Conservation (phyloP, 2,888 invertebrate genomes). For the Mimumesa dahlbomi region DNA sequence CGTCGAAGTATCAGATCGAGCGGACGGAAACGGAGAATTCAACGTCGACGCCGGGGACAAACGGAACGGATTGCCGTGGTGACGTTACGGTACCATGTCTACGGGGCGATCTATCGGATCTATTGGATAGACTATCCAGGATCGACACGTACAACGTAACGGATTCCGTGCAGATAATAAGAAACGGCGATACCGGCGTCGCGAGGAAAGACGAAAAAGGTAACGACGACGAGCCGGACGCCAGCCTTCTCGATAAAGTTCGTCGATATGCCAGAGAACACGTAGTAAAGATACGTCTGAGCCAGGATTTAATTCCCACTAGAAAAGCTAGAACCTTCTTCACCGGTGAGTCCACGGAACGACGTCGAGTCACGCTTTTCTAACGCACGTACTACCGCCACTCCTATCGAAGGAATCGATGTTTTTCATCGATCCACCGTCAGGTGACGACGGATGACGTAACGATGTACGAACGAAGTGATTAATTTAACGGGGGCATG, state of each 20-base stretch:
- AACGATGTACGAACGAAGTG: too few relatives aligned
- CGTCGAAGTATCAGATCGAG: slow-evolving; percentile 80
- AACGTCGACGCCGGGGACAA: too few relatives aligned
- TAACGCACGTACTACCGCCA: slow-evolving; percentile 29
- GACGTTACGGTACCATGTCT: slow-evolving; percentile 64
- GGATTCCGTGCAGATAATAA: slow-evolving; percentile 82
- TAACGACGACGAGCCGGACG: slow-evolving; percentile 79
- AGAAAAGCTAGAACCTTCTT: slow-evolving; percentile 75
- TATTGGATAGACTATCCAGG: slow-evolving; percentile 83
- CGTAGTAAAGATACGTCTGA: slow-evolving; percentile 85
- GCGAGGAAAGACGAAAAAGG: slow-evolving; percentile 59
- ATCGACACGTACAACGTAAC: slow-evolving; percentile 83
- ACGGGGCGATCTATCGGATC: slow-evolving; percentile 80
- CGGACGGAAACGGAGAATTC: slow-evolving; percentile 80
- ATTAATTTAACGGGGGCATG: too few relatives aligned
- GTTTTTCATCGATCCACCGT: too few relatives aligned
- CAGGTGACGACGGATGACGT: too few relatives aligned
- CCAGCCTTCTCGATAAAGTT: slow-evolving; percentile 83
- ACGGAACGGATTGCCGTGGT: slow-evolving; percentile 38
- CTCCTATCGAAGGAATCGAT: too few relatives aligned
- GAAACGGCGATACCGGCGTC: slow-evolving; percentile 67
- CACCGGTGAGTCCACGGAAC: slow-evolving; percentile 73
- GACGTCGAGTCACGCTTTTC: slow-evolving; percentile 52
- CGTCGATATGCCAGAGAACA: slow-evolving; percentile 84
- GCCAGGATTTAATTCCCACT: slow-evolving; percentile 79